Percentiles rank a stretch among this genome's conserved stretches.
phyloP scores from a whole-genome alignment of 2,888 invertebrate genomes.

The Hirtodrosophila cameraria region DNA sequence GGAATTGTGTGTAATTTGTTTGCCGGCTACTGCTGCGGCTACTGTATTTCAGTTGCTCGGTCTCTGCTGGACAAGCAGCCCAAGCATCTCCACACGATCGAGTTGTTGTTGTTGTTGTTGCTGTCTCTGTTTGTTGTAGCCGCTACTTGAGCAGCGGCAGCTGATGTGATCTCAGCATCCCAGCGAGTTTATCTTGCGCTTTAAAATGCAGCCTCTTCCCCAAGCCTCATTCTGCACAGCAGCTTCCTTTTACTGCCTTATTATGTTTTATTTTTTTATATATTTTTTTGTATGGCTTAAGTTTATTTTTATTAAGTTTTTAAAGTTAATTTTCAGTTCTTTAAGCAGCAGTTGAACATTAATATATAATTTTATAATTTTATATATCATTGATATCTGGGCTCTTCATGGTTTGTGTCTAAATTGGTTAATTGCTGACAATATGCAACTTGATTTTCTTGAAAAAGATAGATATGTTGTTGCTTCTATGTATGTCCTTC shows the following conservation, averaged over 20 bases:
- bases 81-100: conserved; percentile 66
- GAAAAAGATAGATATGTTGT: too few relatives aligned
- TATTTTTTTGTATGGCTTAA: not conserved
- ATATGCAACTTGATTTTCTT: too few relatives aligned
- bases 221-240: conserved; percentile 6
- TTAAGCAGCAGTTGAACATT: too few relatives aligned
- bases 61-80: conserved; percentile 24
- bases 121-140: conserved; percentile 69
- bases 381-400: too few relatives aligned
- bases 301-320: not conserved
- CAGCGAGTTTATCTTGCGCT: conserved; percentile 70
- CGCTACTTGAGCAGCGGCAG: conserved; percentile 56
- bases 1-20: conserved; percentile 80
- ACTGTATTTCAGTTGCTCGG: conserved; percentile 67
- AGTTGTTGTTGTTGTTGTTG: conserved; percentile 23
- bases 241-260: conserved; percentile 36
- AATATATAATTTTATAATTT: too few relatives aligned
- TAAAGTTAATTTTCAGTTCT: too few relatives aligned
- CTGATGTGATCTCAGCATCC: conserved; percentile 66
- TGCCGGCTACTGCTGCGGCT: conserved; percentile 75
- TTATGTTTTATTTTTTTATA: conserved; percentile 5
- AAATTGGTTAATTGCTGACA: too few relatives aligned
- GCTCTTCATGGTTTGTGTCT: too few relatives aligned
- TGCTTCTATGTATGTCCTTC: too few relatives aligned
- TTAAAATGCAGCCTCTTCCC: conserved; percentile 49